A percentile compares a stretch with the other conserved stretches of the same genome.
phyloP scores from a whole-genome alignment of 2,888 invertebrate species.

The Acleris literana region DNA sequence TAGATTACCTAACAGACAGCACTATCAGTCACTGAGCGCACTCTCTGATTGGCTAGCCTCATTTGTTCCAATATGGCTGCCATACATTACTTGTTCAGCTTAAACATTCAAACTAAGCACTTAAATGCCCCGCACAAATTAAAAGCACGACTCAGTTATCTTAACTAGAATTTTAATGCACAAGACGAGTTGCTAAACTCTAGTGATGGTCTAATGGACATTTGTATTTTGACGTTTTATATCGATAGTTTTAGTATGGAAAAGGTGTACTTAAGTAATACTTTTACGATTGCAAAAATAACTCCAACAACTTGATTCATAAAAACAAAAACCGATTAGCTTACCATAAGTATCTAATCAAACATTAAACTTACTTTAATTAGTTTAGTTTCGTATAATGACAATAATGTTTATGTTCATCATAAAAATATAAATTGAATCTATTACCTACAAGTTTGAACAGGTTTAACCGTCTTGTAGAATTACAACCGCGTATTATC shows the following conservation, averaged over 20 bases:
- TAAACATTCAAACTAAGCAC: conserved; percentile 44
- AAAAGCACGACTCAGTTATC: conserved; percentile 69
- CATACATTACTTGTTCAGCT: conserved; percentile 50
- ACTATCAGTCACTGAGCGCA: conserved; percentile 49
- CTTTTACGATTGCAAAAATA: too few relatives aligned
- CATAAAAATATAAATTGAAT: not conserved
- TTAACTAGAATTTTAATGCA: conserved; percentile 66
- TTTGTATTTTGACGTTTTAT: not conserved
- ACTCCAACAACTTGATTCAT: too few relatives aligned
- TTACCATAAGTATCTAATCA: too few relatives aligned
- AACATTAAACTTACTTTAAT: too few relatives aligned
- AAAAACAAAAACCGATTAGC: too few relatives aligned
- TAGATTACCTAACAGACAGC: conserved; percentile 60
- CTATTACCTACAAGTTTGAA: not conserved
- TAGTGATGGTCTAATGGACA: conserved; percentile 40
- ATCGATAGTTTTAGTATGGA: conserved; percentile 16
- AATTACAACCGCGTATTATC: conserved; percentile 19
- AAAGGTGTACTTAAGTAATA: too few relatives aligned
- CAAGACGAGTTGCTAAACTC: conserved; percentile 45
- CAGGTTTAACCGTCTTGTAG: conserved; percentile 4
- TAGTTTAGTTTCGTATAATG: too few relatives aligned
- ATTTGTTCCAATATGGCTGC: conserved; percentile 38
- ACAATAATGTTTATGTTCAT: too few relatives aligned
- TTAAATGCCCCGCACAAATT: conserved; percentile 64
- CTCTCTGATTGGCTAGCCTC: conserved; percentile 45